Evolutionary conservation across 2,113 vertebrate genomes (phyloP).

Genomic region (Hippocampus guttulatus): DNA sequence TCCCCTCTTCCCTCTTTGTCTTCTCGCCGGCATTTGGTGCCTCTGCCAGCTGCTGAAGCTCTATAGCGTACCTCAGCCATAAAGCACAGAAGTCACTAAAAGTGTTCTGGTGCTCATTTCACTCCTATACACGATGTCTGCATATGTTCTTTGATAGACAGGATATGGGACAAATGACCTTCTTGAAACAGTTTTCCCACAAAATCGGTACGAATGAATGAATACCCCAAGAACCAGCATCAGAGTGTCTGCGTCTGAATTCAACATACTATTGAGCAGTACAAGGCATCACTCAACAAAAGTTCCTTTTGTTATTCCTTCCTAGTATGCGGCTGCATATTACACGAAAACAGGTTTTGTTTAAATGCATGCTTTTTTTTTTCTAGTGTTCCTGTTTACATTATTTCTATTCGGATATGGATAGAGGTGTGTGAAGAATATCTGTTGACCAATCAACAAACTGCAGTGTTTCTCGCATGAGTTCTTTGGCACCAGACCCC

Average conservation of each 20-base stretch:
- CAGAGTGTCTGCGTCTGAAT: no score
- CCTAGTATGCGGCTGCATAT: not conserved
- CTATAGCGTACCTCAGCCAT: slow-evolving; percentile 47
- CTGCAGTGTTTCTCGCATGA: not conserved
- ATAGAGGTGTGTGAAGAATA: not conserved
- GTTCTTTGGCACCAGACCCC: not conserved
- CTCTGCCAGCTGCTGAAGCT: slow-evolving; percentile 63
- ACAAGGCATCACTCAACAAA: not conserved
- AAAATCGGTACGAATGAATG: not conserved
- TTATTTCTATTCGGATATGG: not conserved
- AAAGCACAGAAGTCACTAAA: slow-evolving; percentile 41
- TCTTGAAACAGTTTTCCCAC: not conserved
- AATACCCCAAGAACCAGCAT: not conserved
- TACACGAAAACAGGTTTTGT: not conserved
- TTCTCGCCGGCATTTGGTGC: slow-evolving; percentile 44
- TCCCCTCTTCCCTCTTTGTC: slow-evolving; percentile 46
- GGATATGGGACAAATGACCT: slow-evolving; percentile 30
- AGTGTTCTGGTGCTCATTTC: slow-evolving; percentile 42
- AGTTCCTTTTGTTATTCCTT: not conserved
- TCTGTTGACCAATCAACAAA: not conserved
- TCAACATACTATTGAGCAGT: no score
- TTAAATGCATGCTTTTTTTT: not conserved
- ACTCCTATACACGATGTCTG: slow-evolving; percentile 29
- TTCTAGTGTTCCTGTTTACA: not conserved
- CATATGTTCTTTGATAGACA: slow-evolving; percentile 28